Base-by-base conservation (phyloP, 2,113 vertebrate genomes). In the Spea multiplicata region DNA sequence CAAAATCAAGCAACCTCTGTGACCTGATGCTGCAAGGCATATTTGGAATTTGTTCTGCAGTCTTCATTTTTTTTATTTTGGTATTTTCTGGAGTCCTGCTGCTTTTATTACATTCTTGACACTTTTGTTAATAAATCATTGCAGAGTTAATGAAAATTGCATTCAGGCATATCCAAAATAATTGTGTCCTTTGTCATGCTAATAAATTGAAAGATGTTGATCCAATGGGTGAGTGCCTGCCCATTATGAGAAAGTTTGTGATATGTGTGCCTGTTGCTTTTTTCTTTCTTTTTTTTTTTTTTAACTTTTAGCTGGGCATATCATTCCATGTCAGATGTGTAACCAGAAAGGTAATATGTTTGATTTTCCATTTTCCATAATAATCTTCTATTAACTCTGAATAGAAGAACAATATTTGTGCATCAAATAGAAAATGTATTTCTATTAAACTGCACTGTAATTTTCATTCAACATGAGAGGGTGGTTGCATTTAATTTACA, bases 151-250 rank as follows among this genome's bases (percentile, higher is more conserved):
- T 99, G 97, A 99, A 99, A 99, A 98, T 91, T 95, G 94, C 96
- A 96, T 96, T 97, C 97, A 98, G 96, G 96, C 97, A 98, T 98
- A 97, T 97, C 97, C 95, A 96, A 96, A 97, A 99, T 99, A 97
- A 99, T 99, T 99, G 97, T 98, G 95, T 97, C 95, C 95, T 99
- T 99, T 99, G 97, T 99, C 97, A 98, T 98, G 96, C 94, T 98
- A 98, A 98, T 99, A 98, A 96, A 96, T 95, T 95, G 96, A 97
- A 96, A 96, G 95, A 96, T 97, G 96, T 96, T 97, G 93, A 94
- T 97, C 97, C 95, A 96, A 92, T 98, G 96, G 96, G 94, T 95
- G 93, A 96, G 90, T 93, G 94, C 93, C 84, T 95, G 94, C 93
- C 94, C 93, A 94, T 98, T 96, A 94, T 94, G 87, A 88, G 86